Evolutionary conservation across 1,140 invertebrate species (phyloP).

Genomic region (Anadara kagoshimensis): DNA sequence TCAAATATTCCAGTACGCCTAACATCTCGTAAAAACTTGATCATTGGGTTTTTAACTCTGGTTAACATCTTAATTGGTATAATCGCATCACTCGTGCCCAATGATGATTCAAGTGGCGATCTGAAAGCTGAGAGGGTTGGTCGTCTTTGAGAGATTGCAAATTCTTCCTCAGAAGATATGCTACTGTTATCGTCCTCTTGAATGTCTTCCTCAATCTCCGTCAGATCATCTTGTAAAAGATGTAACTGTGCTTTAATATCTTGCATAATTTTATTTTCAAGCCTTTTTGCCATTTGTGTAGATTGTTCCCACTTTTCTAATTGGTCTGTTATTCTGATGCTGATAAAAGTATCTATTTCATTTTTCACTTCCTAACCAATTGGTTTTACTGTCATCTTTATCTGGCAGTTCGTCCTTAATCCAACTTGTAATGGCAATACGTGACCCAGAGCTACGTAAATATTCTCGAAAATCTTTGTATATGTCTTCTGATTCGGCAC

Average conservation of each 20-base stretch:
- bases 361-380: slow-evolving; percentile 19
- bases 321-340: slow-evolving; percentile 28
- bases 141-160: no score
- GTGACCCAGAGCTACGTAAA: slow-evolving; percentile 3
- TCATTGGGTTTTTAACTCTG: no score
- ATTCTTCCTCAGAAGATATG: slow-evolving; percentile 5
- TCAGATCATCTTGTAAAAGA: slow-evolving; percentile 21
- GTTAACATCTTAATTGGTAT: no score
- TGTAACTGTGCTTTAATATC: slow-evolving; percentile 15
- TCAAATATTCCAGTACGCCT: neutral
- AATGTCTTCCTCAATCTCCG: slow-evolving; percentile 24
- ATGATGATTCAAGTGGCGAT: no score
- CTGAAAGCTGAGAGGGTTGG: no score
- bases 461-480: slow-evolving; percentile 16
- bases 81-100: no score
- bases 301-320: slow-evolving; percentile 31
- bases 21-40: no score
- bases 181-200: slow-evolving; percentile 9
- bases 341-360: neutral
- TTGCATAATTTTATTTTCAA: slow-evolving; percentile 4
- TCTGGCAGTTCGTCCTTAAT: slow-evolving; percentile 11
- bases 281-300: slow-evolving; percentile 16
- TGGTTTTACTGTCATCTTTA: neutral
- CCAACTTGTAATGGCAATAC: slow-evolving; percentile 17
- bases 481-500: slow-evolving; percentile 24